A percentile compares a stretch with the other conserved stretches of the same genome.
phyloP scores from a whole-genome alignment of 2,113 vertebrate genomes.

The Scartelaos histophorus region DNA sequence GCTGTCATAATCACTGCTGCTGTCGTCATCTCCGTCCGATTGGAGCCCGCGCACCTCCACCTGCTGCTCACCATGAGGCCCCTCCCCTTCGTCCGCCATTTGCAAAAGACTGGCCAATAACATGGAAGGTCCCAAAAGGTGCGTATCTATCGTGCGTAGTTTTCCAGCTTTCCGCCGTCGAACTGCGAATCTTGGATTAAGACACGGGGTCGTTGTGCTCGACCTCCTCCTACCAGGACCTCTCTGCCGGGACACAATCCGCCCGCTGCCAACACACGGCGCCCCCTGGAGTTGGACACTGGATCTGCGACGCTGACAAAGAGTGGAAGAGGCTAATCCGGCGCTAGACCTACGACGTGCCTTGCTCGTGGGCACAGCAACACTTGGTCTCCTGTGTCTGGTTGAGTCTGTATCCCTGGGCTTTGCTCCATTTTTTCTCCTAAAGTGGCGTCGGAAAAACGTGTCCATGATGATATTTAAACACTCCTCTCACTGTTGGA shows the following conservation, averaged over 20 bases:
- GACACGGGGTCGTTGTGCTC: conserved; percentile 82
- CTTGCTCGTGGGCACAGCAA: conserved; percentile 83
- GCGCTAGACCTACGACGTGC: conserved; percentile 82
- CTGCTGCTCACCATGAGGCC: conserved; percentile 38
- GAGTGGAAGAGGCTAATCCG: conserved; percentile 78
- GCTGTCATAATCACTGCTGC: conserved; percentile 30
- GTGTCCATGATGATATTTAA: conserved; percentile 80
- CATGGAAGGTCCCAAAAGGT: conserved; percentile 78
- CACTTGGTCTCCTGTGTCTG: conserved; percentile 59
- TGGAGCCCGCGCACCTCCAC: conserved; percentile 63
- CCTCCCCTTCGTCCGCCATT: conserved; percentile 67
- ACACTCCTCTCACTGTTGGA: conserved; percentile 35
- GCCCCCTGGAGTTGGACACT: conserved; percentile 56
- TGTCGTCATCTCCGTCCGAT: conserved; percentile 55
- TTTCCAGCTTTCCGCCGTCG: conserved; percentile 51
- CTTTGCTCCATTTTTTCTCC: conserved; percentile 69
- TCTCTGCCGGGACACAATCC: neutral
- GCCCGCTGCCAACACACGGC: conserved; percentile 10
- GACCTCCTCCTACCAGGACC: conserved; percentile 76
- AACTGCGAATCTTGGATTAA: conserved; percentile 83
- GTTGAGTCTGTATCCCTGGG: conserved; percentile 7
- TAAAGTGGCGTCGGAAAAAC: conserved; percentile 90
- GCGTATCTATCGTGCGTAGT: conserved; percentile 66
- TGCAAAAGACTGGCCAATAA: conserved; percentile 81
- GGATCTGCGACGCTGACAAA: conserved; percentile 79